These are phyloP conservation scores for Aythya baeri DNA, from an alignment of 2,113 vertebrate genomes.

Conservation along the genomic window DNA sequence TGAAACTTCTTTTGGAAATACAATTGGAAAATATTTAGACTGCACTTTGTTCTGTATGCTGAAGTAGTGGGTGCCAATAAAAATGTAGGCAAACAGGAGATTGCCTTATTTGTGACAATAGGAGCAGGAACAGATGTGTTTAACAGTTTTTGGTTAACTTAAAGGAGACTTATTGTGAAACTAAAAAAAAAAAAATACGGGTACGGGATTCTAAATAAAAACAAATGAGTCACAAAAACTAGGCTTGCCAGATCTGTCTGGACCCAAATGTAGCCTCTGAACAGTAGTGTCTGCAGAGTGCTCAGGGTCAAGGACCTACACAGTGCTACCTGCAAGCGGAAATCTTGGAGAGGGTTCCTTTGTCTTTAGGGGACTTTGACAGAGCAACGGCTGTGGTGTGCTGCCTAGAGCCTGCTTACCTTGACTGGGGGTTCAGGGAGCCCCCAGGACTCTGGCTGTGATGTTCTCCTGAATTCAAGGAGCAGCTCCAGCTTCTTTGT, in stretches of 20 bases:
- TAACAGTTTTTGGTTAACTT: conserved; percentile 37
- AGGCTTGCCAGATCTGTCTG: conserved; percentile 37
- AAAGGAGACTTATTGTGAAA: conserved; percentile 39
- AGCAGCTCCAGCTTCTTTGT: not conserved
- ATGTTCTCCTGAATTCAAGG: not conserved
- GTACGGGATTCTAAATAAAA: conserved; percentile 43
- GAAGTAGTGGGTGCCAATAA: not conserved
- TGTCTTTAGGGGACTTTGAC: not conserved
- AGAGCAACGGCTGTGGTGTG: rapidly evolving
- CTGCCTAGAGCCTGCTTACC: not conserved
- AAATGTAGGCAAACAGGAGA: conserved; percentile 38
- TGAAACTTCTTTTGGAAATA: conserved; percentile 35
- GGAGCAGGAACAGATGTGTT: conserved; percentile 39
- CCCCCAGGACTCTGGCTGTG: not conserved
- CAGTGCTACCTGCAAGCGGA: not conserved
- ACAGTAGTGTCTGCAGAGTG: not conserved
- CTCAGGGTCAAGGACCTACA: not conserved
- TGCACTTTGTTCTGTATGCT: not conserved
- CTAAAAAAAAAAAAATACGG: conserved; percentile 13
- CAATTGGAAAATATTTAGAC: conserved; percentile 45
- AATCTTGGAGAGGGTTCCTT: not conserved
- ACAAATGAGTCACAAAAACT: conserved; percentile 13
- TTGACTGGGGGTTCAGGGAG: not conserved
- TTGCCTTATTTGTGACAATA: conserved; percentile 35
- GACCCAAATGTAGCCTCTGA: not conserved